Evolutionary conservation across 2,113 vertebrate genomes (phyloP).

Genomic region (Nothoprocta pentlandii): DNA sequence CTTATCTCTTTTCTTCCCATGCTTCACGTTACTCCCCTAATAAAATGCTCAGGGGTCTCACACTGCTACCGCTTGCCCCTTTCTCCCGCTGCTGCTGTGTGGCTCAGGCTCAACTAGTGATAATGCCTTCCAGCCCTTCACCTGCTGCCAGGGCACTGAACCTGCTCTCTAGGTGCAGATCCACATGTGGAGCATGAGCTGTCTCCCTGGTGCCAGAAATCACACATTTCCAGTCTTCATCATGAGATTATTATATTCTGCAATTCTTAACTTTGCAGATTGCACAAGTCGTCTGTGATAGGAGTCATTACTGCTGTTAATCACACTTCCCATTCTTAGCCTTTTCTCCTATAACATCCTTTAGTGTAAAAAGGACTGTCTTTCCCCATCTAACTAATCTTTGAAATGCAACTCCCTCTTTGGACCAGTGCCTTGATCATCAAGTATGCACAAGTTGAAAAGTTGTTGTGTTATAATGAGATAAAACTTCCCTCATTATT

Average conservation of each 20-base stretch:
- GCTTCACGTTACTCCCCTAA: neutral
- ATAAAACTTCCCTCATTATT: neutral
- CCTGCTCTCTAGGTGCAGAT: neutral
- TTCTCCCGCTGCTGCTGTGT: neutral
- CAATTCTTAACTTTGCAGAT: neutral
- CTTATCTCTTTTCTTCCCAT: neutral
- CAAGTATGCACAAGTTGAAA: neutral
- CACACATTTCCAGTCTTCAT: too few relatives aligned
- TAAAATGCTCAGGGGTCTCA: neutral
- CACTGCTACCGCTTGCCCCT: too few relatives aligned
- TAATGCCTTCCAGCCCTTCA: neutral
- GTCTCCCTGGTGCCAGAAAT: too few relatives aligned
- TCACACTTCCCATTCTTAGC: neutral
- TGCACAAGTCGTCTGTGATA: accelerated
- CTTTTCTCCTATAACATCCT: neutral
- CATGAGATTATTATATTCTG: neutral
- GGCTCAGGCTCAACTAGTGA: neutral
- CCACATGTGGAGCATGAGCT: neutral
- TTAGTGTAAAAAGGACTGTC: neutral
- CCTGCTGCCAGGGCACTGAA: neutral
- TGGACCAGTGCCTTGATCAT: neutral
- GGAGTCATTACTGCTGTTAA: neutral
- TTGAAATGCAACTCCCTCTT: neutral
- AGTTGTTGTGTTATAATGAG: neutral
- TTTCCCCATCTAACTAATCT: neutral